Conservation (phyloP, 2,113 vertebrate genomes). For the Globicephala melas region DNA sequence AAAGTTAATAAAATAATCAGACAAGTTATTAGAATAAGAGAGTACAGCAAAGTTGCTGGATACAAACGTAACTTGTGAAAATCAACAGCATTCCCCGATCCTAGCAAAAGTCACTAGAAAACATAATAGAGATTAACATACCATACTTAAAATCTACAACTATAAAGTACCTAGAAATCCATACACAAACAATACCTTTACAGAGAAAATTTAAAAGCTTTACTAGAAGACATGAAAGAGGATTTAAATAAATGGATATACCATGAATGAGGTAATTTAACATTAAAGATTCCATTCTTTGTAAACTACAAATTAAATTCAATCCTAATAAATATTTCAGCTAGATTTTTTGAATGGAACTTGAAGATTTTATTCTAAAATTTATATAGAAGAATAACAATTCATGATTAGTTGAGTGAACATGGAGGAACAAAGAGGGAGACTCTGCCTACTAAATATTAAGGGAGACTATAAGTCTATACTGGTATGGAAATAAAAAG, state of each 20-base stretch:
- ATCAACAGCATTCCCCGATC: neutral
- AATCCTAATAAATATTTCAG: neutral
- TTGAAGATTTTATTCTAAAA: neutral
- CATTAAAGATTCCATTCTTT: neutral
- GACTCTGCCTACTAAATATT: neutral
- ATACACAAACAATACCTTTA: neutral
- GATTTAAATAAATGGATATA: neutral
- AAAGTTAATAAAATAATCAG: conserved; percentile 29
- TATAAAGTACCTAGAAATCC: neutral
- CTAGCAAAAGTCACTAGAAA: neutral
- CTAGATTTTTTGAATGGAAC: neutral
- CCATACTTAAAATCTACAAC: neutral
- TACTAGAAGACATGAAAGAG: neutral
- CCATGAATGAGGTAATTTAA: neutral
- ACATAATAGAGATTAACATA: neutral
- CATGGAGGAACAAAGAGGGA: neutral
- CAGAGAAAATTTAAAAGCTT: neutral
- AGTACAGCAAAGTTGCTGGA: neutral
- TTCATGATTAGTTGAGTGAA: neutral
- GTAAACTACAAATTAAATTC: neutral
- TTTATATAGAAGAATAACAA: neutral
- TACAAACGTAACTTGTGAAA: neutral
- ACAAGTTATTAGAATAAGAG: neutral
- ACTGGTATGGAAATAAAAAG: neutral
- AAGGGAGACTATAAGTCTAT: neutral